Conservation (phyloP, 1,140 invertebrate species). For the Dendroctonus valens region DNA sequence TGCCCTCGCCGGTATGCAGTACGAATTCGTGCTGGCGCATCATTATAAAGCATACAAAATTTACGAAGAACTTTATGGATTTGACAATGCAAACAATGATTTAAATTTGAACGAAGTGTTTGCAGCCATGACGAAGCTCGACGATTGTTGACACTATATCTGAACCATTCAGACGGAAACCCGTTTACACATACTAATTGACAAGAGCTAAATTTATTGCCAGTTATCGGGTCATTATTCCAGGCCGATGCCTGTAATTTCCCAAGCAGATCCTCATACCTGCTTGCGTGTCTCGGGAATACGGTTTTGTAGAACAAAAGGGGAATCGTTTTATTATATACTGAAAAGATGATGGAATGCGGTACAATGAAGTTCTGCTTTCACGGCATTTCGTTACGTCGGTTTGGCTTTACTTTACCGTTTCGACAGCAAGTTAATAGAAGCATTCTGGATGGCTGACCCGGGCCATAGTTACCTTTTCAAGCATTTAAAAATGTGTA, state of each 20-base stretch:
- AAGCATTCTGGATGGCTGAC: no score
- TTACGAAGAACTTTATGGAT: constrained; percentile 18
- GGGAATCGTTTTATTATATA: constrained; percentile 13
- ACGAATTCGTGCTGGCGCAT: constrained; percentile 20
- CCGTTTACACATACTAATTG: constrained; percentile 24
- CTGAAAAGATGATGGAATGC: constrained; percentile 20
- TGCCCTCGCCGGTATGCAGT: constrained; percentile 14
- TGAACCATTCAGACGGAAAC: constrained; percentile 15
- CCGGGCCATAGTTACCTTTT: no score
- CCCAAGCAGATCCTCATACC: constrained; percentile 5
- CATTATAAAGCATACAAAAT: constrained; percentile 23
- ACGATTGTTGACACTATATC: constrained; percentile 13
- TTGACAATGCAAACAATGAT: constrained; percentile 24
- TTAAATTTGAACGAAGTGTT: constrained; percentile 19
- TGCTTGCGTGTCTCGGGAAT: constrained; percentile 13
- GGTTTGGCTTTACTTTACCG: not conserved
- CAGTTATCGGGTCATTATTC: constrained; percentile 22
- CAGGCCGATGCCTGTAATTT: constrained; percentile 11
- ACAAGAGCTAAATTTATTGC: constrained; percentile 23
- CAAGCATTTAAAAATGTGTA: no score
- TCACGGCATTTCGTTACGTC: constrained; percentile 9
- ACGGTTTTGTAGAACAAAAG: constrained; percentile 14
- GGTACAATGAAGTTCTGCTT: constrained; percentile 15
- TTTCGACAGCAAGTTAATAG: no score
- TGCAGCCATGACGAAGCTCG: constrained; percentile 10